A percentile compares a stretch with the other conserved stretches of the same genome.
These are phyloP conservation scores for Fragum fragum DNA, from an alignment of 2,888 invertebrate species.

Conservation along the genomic window DNA sequence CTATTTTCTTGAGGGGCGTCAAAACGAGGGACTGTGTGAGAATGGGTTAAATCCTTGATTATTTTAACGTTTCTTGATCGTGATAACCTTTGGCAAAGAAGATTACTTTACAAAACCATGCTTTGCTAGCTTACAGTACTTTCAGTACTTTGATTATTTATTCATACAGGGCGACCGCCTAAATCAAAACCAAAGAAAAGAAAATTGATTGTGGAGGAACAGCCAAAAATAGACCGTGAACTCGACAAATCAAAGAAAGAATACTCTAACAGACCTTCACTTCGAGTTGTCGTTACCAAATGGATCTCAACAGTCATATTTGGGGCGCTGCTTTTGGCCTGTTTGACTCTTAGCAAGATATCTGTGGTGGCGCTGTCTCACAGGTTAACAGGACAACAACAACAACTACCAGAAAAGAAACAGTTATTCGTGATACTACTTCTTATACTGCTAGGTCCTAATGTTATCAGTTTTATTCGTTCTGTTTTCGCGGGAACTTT, in stretches of 20 bases:
- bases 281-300: conserved; percentile 66
- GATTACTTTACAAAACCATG: no score
- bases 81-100: no score
- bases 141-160: no score
- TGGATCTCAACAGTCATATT: conserved; percentile 69
- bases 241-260: conserved; percentile 20
- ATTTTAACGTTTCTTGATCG: no score
- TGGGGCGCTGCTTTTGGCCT: conserved; percentile 52
- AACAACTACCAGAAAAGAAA: background rate
- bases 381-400: conserved; percentile 37
- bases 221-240: conserved; percentile 52
- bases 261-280: conserved; percentile 52
- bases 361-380: conserved; percentile 63
- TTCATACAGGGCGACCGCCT: background rate
- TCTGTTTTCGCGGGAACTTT: conserved; percentile 71
- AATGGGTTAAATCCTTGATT: no score
- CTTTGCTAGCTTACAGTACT: no score
- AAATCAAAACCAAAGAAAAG: background rate
- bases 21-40: no score
- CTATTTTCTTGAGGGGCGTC: no score
- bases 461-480: conserved; percentile 69
- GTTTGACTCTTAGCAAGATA: conserved; percentile 63
- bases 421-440: conserved; percentile 65
- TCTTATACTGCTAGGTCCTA: conserved; percentile 68
- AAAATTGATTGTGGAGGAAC: conserved; percentile 43